Base-by-base conservation (phyloP, 64 coral and sea anemone genomes). In the Stylophora pistillata region DNA sequence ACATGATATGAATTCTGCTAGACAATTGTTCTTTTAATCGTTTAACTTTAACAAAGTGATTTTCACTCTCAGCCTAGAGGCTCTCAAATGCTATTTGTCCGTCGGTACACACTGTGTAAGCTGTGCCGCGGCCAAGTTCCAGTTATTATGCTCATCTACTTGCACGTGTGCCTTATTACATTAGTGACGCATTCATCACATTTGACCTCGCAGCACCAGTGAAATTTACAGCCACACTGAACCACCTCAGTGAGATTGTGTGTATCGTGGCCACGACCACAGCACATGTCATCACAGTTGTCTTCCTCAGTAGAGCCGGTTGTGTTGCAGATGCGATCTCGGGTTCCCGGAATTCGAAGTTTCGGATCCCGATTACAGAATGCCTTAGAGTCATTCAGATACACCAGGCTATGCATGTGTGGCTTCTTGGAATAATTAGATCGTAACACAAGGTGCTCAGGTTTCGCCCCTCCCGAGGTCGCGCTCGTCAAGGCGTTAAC, bases 211-310 rank as follows among this genome's bases (percentile, higher is more conserved):
- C 97, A 99, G 55, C 97, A 99, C 93, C 93, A 99, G 10, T 85
- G 32, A 58, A 99, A 99, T 74, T 78, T 95, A 58, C 97, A 99
- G 18, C 77, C 90, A 71, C 97, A 99, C n/a, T 93, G 89, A 37
- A 68, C 75, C 60, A 86, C 74, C 54, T 87, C 53, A 13, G 27
- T 88, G 25, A 91, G 78, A 52, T 77, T 82, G 30, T 89, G 90
- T 4, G 97, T 99, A 32, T 95, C 84, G 56, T 90, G 93, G 5
- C 97, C 97, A 12, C 93, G 87, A 20, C 91, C 97, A 83, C 97
- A 99, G 70, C 97, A 99, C 74, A 99, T 56, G 61, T 79, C 6
- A 28, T 88, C 85, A 68, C 97, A 99, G 27, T 88, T 78, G 53
- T 92, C 78, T 25, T 81, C 5, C 10, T 58, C 74, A 52, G 23